Evolutionary conservation across 53 echinoderm and acorn worm species (phyloP), one percentile per base, ranked within the genome.

Genomic region (Actinopyga echinites): DNA sequence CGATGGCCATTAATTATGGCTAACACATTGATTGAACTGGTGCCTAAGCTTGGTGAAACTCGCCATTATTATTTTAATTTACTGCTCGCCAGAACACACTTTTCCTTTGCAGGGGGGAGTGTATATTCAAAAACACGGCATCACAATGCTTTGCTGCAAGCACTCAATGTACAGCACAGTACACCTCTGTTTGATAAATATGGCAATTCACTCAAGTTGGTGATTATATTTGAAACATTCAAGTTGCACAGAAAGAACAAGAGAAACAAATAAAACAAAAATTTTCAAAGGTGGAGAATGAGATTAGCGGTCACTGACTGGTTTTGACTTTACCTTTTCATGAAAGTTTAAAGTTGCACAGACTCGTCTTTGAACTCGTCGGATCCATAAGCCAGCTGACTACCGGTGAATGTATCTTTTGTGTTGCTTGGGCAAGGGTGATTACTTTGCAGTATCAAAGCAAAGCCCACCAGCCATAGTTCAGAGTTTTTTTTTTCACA

Each of bases 401-500:
- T 28, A 28, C 34, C 23, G 17, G 64, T 28, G 64, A 64, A 22
- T 6, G 23, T 1, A 64, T 64, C 64, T 64, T 24, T 64, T 64
- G 64, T 64, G 64, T 64, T 64, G 64, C 64, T 64, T 25, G 28
- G 64, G 64, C 28, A 64, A 64, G 8, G 2, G 64, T 23, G 64
- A 64, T 64, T 64, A 64, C 64, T 23, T 64, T 3, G 28, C 64
- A 64, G 64, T 64, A 64, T 64, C 64, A 64, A 64, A 64, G 64
- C 64, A 64, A 64, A 64, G 64, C 64, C 64, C 23, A 31, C 64
- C 64, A 2, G 8, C 64, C 64, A 25, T 25, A 26, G 28, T 26
- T 26, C 22, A 64, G 64, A 3, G 64, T 12, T 64, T 12, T 64
- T 24, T 64, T 64, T 12, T 37, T 64, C 23, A 8, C 64, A 64